A percentile compares a stretch with the other conserved stretches of the same genome.
These are phyloP conservation scores for Bombus difficillimus DNA, from an alignment of 1,140 invertebrate genomes.

Conservation along the genomic window DNA sequence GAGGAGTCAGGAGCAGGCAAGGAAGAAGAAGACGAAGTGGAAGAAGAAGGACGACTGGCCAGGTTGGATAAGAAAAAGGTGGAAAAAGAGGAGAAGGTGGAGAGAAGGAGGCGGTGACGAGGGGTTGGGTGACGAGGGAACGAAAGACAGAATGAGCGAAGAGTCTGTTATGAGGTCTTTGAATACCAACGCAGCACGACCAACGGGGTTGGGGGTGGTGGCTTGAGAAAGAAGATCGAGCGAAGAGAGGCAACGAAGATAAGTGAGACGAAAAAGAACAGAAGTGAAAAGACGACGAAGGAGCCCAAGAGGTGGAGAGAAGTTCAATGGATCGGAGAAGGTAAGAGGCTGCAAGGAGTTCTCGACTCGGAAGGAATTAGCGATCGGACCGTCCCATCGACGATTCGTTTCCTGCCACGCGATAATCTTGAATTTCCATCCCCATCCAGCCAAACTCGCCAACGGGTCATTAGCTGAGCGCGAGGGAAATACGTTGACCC, in stretches of 20 bases:
- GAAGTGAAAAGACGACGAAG: conserved; percentile 42
- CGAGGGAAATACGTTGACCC: conserved; percentile 21
- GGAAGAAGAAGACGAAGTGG: conserved; percentile 35
- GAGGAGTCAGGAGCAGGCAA: neutral
- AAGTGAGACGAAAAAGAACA: conserved; percentile 63
- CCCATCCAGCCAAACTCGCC: conserved; percentile 11
- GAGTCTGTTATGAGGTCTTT: conserved; percentile 71
- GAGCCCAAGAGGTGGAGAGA: conserved; percentile 23
- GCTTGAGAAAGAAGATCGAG: neutral
- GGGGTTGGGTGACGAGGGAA: neutral
- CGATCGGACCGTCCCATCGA: conserved; percentile 63
- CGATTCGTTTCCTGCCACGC: conserved; percentile 64
- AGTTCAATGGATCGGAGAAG: conserved; percentile 60
- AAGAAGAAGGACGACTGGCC: conserved; percentile 22
- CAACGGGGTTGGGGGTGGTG: neutral
- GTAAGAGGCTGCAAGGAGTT: conserved; percentile 46
- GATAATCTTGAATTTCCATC: conserved; percentile 57
- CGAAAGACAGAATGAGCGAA: conserved; percentile 62
- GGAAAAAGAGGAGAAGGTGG: conserved; percentile 15
- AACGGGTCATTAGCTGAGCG: conserved; percentile 46
- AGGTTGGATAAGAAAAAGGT: conserved; percentile 49
- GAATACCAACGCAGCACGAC: conserved; percentile 61
- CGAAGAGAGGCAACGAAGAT: conserved; percentile 40
- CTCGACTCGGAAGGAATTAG: conserved; percentile 67
- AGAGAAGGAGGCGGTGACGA: conserved; percentile 5